Evolutionary conservation across 2,113 vertebrate genomes (phyloP).

Genomic region (Felis chaus): DNA sequence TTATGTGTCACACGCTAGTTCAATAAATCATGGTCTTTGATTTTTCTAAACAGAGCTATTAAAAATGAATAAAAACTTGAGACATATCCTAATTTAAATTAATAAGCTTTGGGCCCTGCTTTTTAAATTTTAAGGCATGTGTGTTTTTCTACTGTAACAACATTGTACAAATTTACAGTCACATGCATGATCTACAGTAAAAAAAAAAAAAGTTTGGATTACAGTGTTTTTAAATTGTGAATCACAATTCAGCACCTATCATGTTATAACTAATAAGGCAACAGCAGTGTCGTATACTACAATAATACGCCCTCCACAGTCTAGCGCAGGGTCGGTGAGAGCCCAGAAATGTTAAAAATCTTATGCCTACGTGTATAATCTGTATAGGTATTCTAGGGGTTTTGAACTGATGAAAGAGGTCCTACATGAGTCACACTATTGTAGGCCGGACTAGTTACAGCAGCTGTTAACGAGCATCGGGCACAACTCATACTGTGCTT

Average conservation of each 20-base stretch:
- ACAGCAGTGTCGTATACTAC: constrained; percentile 89
- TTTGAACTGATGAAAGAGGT: constrained; percentile 84
- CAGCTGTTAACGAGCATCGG: constrained; percentile 84
- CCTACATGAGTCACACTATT: constrained; percentile 86
- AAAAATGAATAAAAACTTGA: constrained; percentile 82
- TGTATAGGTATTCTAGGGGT: constrained; percentile 83
- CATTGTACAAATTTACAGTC: constrained; percentile 87
- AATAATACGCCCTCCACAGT: constrained; percentile 86
- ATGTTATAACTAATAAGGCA: constrained; percentile 91
- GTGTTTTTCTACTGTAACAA: constrained; percentile 86
- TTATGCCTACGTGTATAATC: constrained; percentile 84
- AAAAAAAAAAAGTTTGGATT: constrained; percentile 85
- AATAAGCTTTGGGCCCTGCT: constrained; percentile 88
- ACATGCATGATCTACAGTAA: constrained; percentile 86
- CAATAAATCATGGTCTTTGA: constrained; percentile 68
- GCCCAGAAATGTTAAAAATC: constrained; percentile 85
- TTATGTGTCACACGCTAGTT: constrained; percentile 52
- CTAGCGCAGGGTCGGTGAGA: constrained; percentile 82
- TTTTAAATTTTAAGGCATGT: constrained; percentile 90
- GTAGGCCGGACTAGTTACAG: constrained; percentile 87
- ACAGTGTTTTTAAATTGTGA: constrained; percentile 88
- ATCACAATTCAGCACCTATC: constrained; percentile 90
- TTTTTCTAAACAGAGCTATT: constrained; percentile 80
- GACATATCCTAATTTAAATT: constrained; percentile 83
- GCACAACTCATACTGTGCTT: constrained; percentile 87